Evolutionary conservation across 2,113 vertebrate genomes (phyloP).

Genomic region (Eolophus roseicapilla): DNA sequence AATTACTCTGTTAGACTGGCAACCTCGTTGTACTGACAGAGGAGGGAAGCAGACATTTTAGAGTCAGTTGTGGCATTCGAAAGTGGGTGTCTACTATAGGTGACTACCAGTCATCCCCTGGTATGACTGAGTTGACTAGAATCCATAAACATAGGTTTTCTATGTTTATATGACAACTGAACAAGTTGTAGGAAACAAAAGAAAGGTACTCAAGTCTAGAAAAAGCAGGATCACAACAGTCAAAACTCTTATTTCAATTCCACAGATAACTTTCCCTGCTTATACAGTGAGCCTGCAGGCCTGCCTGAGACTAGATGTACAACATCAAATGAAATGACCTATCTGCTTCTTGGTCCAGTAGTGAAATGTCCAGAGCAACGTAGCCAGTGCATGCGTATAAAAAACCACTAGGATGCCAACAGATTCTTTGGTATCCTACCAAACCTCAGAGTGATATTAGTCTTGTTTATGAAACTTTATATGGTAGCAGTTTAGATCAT

Average conservation of each 20-base stretch:
- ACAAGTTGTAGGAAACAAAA: background rate
- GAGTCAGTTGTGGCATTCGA: accelerated
- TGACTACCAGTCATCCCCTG: background rate
- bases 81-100: background rate
- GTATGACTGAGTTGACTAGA: background rate
- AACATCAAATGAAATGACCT: background rate
- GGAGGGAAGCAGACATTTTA: background rate
- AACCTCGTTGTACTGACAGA: background rate
- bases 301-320: background rate
- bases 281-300: background rate
- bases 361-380: background rate
- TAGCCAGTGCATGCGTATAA: background rate
- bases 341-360: background rate
- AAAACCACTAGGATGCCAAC: background rate
- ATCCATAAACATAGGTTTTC: background rate
- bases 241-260: background rate
- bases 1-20: background rate
- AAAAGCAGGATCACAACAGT: background rate
- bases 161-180: background rate
- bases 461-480: background rate
- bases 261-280: background rate
- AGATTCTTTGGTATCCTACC: background rate
- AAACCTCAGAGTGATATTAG: background rate
- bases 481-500: background rate
- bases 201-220: background rate